A percentile compares a stretch with the other conserved stretches of the same genome.
phyloP scores from a whole-genome alignment of 2,797 vertebrate species.

The Eidolon dupreanum region DNA sequence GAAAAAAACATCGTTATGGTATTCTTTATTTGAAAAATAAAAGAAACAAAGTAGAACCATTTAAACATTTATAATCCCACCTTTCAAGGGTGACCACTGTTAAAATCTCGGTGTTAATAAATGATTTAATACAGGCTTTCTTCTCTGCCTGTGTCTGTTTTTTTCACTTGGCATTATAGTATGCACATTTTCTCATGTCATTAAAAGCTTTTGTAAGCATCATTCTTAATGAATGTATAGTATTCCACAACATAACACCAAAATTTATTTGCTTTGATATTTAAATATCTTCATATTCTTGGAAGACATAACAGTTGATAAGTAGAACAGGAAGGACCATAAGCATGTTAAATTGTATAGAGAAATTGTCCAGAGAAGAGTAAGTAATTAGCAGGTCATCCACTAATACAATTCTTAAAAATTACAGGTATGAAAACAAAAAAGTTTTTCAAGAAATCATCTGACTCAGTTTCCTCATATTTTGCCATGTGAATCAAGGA shows the following conservation, averaged over 20 bases:
- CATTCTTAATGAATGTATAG: background rate
- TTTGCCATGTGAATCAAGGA: background rate
- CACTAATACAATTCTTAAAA: background rate
- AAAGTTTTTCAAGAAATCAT: background rate
- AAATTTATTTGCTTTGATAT: slow-evolving; percentile 31
- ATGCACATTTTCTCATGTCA: background rate
- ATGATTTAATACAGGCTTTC: background rate
- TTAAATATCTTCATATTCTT: slow-evolving; percentile 48
- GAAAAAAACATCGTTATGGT: background rate
- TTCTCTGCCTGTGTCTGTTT: background rate
- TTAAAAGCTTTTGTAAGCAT: slow-evolving; percentile 6
- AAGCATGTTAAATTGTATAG: background rate
- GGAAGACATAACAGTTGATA: background rate
- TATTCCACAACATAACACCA: background rate
- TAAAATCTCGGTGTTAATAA: background rate
- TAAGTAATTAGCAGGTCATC: background rate
- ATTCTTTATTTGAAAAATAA: slow-evolving; percentile 35
- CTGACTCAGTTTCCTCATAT: background rate
- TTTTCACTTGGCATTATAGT: background rate
- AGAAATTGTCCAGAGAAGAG: slow-evolving; percentile 20
- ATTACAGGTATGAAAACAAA: slow-evolving; percentile 2
- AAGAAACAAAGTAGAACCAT: background rate
- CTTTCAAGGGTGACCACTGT: background rate
- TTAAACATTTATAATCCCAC: background rate
- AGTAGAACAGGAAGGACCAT: background rate